Conservation (phyloP, 1,140 invertebrate species). For the Myzus persicae region DNA sequence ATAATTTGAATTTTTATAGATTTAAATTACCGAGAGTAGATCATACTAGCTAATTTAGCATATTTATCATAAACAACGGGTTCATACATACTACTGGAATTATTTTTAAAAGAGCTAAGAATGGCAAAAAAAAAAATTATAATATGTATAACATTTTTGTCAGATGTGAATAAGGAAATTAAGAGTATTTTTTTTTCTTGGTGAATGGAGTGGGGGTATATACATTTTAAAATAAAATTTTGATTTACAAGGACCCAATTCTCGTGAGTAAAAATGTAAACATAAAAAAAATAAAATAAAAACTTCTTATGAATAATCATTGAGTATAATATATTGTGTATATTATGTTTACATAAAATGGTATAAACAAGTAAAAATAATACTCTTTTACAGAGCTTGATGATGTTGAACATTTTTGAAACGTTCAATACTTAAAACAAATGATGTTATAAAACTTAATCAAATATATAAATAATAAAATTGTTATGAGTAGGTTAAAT, state of each 20-base stretch:
- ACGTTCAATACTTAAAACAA: slow-evolving; percentile 46
- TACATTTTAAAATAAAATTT: not conserved
- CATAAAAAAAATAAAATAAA: slow-evolving; percentile 22
- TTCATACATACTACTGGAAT: not conserved
- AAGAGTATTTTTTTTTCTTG: not conserved
- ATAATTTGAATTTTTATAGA: not conserved
- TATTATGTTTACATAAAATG: slow-evolving; percentile 47
- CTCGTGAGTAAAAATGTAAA: not conserved
- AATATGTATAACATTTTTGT: not conserved
- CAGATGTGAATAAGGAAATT: not conserved
- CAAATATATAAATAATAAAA: slow-evolving; percentile 42
- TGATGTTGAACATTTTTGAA: slow-evolving; percentile 32
- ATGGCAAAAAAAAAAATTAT: not conserved
- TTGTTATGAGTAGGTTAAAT: slow-evolving; percentile 40
- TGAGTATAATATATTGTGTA: slow-evolving; percentile 41
- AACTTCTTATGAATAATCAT: slow-evolving; percentile 3
- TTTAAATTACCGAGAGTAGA: not conserved
- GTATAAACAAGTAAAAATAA: slow-evolving; percentile 50
- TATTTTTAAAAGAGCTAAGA: not conserved
- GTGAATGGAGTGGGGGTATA: too few species aligned
- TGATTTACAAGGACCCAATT: not conserved
- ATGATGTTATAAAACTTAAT: slow-evolving; percentile 38
- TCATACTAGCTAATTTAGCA: not conserved
- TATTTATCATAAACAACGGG: not conserved
- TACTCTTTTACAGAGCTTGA: slow-evolving; percentile 25